Base-by-base conservation (phyloP, 2,113 vertebrate species). In the Cyanoramphus novaezelandiae region DNA sequence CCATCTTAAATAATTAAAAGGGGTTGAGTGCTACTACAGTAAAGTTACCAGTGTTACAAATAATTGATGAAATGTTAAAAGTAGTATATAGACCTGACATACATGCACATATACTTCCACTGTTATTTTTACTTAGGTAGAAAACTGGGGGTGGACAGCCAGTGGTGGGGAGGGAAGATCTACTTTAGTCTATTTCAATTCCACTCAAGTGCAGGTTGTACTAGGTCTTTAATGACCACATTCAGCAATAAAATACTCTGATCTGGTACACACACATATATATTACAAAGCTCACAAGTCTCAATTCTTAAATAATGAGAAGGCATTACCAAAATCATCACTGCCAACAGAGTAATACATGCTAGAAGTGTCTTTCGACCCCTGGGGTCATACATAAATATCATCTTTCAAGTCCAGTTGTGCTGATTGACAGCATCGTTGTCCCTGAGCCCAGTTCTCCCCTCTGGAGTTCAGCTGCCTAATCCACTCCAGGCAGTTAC, bases 391-490 rank as follows among this genome's bases (percentile, higher is more conserved):
- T 24, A 72, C 33, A 20, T 52, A 37, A 92, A 60, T 23, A 47
- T n/a, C 14, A 50, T 46, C 47, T 60, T 83, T 60, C 43, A 88
- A 69, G 11, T 29, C 44, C 35, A 50, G n/a, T 28, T 82, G 27
- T 53, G 41, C 8, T 63, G 43, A 13, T 7, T 59, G n/a, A 53
- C 50, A 74, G 7, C 21, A 47, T 28, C 0, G 0, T 24, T 13
- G 10, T 62, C 24, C 46, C 27, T 29, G 19, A 57, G 33, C 29
- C 41, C 5, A 41, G 15, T 20, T 75, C 55, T 62, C 20, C 29
- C 20, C 18, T 90, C 68, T 29, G 29, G 31, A 49, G 43, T 59
- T 86, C n/a, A 50, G n/a, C 62, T 49, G 50, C 37, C 46, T 75
- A 35, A 83, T 67, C 9, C 46, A 67, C 43, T 35, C 53, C 31